A percentile compares a stretch with the other conserved stretches of the same genome.
These are phyloP conservation scores for Lycaena phlaeas DNA, from an alignment of 2,888 invertebrate genomes.

Conservation along the genomic window DNA sequence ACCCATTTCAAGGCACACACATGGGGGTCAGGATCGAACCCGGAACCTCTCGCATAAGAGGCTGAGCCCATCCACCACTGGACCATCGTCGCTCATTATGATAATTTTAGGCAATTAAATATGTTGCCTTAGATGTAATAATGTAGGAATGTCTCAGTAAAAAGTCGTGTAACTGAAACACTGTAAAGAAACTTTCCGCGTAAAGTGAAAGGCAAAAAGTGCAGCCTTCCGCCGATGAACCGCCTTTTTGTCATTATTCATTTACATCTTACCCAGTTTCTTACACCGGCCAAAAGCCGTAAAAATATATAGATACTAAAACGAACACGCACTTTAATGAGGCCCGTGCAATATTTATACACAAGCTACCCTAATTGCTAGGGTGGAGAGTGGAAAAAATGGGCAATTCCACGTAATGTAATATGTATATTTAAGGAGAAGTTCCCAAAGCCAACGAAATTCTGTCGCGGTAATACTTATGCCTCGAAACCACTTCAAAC, in stretches of 20 bases:
- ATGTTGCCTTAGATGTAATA: too few species aligned
- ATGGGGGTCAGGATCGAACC: too few species aligned
- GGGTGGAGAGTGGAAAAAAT: slow-evolving; percentile 74
- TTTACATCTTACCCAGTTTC: slow-evolving; percentile 50
- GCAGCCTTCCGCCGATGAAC: too few species aligned
- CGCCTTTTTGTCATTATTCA: slow-evolving; percentile 54
- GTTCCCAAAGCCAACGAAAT: slow-evolving; percentile 53
- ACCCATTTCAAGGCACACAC: too few species aligned
- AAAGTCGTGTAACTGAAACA: too few species aligned
- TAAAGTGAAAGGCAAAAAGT: too few species aligned
- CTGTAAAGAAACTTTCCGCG: too few species aligned
- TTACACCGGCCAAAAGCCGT: slow-evolving; percentile 51
- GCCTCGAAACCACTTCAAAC: slow-evolving; percentile 64
- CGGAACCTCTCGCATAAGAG: too few species aligned
- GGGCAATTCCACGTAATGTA: slow-evolving; percentile 74
- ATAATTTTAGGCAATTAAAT: too few species aligned
- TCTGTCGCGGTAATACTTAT: slow-evolving; percentile 65
- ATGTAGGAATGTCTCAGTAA: too few species aligned
- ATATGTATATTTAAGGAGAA: slow-evolving; percentile 72
- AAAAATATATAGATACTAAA: slow-evolving; percentile 62
- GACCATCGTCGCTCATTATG: too few species aligned
- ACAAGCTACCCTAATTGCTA: slow-evolving; percentile 71
- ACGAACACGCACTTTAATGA: slow-evolving; percentile 71
- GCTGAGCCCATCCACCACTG: too few species aligned
- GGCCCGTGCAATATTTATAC: slow-evolving; percentile 72